Conservation (phyloP, 2,113 vertebrate species). For the Entelurus aequoreus region DNA sequence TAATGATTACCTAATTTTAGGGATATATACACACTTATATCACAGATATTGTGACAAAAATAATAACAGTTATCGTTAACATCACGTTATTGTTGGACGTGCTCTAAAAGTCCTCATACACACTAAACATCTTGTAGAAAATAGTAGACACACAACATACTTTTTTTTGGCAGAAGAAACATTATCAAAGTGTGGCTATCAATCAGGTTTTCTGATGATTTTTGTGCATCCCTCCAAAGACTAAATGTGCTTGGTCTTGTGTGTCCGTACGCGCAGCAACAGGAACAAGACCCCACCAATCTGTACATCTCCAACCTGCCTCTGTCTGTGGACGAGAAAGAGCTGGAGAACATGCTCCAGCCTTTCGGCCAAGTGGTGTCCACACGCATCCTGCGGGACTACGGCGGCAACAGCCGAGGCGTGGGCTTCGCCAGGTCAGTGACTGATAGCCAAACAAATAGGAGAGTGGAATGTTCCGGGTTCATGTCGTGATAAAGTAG, state of each 20-base stretch:
- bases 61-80: no score
- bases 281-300: conserved; percentile 92
- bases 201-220: no score
- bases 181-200: no score
- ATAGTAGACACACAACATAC: no score
- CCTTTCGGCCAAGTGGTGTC: conserved; percentile 89
- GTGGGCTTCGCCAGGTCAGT: conserved; percentile 97
- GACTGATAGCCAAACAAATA: background rate
- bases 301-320: conserved; percentile 98
- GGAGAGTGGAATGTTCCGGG: background rate
- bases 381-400: conserved; percentile 96
- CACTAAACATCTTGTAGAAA: no score
- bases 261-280: conserved; percentile 78
- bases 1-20: no score
- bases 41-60: no score
- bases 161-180: no score
- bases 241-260: background rate
- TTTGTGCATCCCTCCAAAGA: background rate
- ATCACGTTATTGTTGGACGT: no score
- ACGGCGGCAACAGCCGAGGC: conserved; percentile 93
- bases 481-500: background rate
- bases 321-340: conserved; percentile 95
- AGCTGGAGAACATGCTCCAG: conserved; percentile 96
- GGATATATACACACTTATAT: no score
- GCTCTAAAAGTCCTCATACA: no score